These are phyloP conservation scores for Dryoscopus gambensis DNA, from an alignment of 2,113 vertebrate genomes.

Conservation along the genomic window DNA sequence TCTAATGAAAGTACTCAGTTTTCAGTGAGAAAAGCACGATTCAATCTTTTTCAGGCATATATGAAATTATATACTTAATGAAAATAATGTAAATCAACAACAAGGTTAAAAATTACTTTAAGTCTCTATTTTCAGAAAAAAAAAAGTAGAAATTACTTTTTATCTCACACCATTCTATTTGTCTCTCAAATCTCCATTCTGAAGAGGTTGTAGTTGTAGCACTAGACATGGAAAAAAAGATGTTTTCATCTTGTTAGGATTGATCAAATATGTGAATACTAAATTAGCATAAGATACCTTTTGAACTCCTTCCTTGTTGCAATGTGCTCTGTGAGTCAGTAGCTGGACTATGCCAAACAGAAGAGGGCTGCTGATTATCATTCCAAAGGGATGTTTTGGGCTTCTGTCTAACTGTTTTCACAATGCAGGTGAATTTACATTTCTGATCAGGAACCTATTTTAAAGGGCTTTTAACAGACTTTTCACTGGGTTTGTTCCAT, in stretches of 20 bases:
- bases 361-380: not conserved
- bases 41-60: not conserved
- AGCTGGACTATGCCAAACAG: not conserved
- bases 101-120: not conserved
- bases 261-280: not conserved
- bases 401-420: not conserved
- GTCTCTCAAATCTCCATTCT: not conserved
- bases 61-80: not conserved
- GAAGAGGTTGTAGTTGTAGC: not conserved
- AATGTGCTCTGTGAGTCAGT: not conserved
- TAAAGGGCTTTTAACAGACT: not conserved
- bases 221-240: not conserved
- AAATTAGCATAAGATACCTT: not conserved
- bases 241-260: not conserved
- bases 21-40: not conserved
- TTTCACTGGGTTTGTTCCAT: not conserved
- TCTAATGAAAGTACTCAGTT: not conserved
- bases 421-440: not conserved
- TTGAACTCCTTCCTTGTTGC: not conserved
- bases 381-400: not conserved
- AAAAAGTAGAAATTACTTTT: not conserved
- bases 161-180: not conserved
- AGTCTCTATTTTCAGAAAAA: not conserved
- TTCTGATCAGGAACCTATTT: not conserved
- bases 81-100: not conserved